Evolutionary conservation across 2,888 invertebrate genomes (phyloP).

Genomic region (Cheilosia scutellata): DNA sequence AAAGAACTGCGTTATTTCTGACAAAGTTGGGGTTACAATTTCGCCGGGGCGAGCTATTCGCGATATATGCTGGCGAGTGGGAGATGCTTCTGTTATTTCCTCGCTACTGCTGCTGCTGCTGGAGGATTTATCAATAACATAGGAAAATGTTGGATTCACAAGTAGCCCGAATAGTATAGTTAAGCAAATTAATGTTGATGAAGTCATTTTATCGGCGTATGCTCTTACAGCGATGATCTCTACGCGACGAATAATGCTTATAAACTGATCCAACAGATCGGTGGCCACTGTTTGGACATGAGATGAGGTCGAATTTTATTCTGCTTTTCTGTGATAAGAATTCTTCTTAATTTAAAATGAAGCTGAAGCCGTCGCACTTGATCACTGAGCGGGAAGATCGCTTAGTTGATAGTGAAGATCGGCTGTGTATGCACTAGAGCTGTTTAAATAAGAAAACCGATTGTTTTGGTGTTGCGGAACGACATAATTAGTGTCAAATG

Average conservation of each 20-base stretch:
- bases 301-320: constrained; percentile 53
- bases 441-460: constrained; percentile 6
- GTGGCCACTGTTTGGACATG: constrained; percentile 27
- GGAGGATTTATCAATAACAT: constrained; percentile 33
- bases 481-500: constrained; percentile 36
- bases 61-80: constrained; percentile 62
- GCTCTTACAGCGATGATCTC: constrained; percentile 9
- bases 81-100: constrained; percentile 40
- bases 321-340: constrained; percentile 50
- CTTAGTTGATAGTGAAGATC: constrained; percentile 28
- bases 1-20: constrained; percentile 52
- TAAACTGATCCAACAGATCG: constrained; percentile 51
- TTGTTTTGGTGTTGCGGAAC: constrained; percentile 11
- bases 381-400: constrained; percentile 27
- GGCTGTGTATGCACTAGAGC: background rate
- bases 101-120: constrained; percentile 24
- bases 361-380: constrained; percentile 22
- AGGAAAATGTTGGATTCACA: constrained; percentile 24
- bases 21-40: constrained; percentile 60
- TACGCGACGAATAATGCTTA: constrained; percentile 29
- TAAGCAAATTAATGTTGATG: constrained; percentile 1
- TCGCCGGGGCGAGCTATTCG: constrained; percentile 73
- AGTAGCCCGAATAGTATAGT: constrained; percentile 32
- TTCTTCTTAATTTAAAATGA: constrained; percentile 26
- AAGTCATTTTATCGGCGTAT: constrained; percentile 22